phyloP scores from a whole-genome alignment of 2,888 invertebrate species.

The Sphaerophoria taeniata region DNA sequence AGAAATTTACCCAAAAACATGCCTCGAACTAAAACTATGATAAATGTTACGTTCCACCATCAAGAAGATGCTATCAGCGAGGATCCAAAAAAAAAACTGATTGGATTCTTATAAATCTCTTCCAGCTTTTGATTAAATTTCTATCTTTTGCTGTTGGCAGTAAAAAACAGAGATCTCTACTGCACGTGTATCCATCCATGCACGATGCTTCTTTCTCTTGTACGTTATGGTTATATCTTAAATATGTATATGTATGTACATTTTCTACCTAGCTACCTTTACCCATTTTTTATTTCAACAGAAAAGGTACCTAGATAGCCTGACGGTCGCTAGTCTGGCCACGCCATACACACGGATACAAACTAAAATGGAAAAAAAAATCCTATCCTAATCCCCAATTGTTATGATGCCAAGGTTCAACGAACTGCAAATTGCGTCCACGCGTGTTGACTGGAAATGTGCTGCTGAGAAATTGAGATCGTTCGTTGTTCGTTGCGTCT shows the following conservation, averaged over 20 bases:
- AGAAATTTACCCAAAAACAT: neutral
- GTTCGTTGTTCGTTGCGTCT: conserved; percentile 47
- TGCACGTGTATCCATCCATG: neutral
- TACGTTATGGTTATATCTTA: too few relatives aligned
- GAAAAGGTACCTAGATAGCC: neutral
- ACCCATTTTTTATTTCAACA: neutral
- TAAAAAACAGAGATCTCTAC: neutral
- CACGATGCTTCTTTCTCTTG: too few relatives aligned
- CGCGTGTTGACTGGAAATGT: conserved; percentile 69
- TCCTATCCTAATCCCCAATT: conserved; percentile 62
- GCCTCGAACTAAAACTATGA: neutral
- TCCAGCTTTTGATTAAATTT: conserved; percentile 18
- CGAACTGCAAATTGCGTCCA: conserved; percentile 73
- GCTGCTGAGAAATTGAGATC: conserved; percentile 51
- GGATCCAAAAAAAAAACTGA: conserved; percentile 34
- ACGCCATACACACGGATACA: conserved; percentile 32
- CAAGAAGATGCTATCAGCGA: conserved; percentile 3
- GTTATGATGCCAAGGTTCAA: conserved; percentile 66
- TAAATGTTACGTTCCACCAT: neutral
- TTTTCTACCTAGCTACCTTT: too few relatives aligned
- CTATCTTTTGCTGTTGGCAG: neutral
- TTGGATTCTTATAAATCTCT: conserved; percentile 45
- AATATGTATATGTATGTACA: too few relatives aligned
- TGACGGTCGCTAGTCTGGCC: conserved; percentile 20
- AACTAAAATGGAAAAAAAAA: conserved; percentile 28